phyloP scores from a whole-genome alignment of 2,888 invertebrate genomes.

The Syrista parreyssii region DNA sequence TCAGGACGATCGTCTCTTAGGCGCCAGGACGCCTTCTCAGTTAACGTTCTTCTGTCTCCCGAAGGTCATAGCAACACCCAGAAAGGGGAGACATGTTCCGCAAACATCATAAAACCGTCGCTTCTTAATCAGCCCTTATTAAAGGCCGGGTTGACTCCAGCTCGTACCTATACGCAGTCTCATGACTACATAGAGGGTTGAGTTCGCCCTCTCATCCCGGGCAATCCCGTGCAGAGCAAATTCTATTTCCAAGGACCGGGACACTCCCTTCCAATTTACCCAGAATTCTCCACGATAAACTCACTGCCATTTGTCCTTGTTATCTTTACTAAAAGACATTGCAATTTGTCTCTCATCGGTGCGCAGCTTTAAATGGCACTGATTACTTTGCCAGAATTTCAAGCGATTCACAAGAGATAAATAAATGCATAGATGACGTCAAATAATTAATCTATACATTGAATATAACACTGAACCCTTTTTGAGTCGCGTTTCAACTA shows the following conservation, averaged over 20 bases:
- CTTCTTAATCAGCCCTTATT: conserved; percentile 58
- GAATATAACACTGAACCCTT: neutral
- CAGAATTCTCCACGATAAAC: neutral
- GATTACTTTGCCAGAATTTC: neutral
- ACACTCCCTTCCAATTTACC: neutral
- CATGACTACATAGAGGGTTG: conserved; percentile 8
- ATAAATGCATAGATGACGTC: neutral
- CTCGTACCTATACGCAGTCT: conserved; percentile 13
- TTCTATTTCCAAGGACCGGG: neutral
- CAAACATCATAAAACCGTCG: conserved; percentile 59
- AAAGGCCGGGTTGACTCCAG: conserved; percentile 18
- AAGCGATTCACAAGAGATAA: neutral
- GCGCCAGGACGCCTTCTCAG: neutral
- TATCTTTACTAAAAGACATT: neutral
- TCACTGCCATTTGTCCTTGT: neutral
- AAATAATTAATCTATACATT: neutral
- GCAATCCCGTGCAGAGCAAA: neutral
- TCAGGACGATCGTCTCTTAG: neutral
- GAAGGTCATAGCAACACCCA: neutral
- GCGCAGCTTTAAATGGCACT: neutral
- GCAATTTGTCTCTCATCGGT: neutral
- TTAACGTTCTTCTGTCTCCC: neutral
- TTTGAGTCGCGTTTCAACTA: neutral
- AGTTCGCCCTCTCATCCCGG: neutral
- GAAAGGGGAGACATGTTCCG: conserved; percentile 48